These are phyloP conservation scores for Caenorhabditis macrosperma DNA, from an alignment of 2,888 invertebrate genomes.

Conservation along the genomic window DNA sequence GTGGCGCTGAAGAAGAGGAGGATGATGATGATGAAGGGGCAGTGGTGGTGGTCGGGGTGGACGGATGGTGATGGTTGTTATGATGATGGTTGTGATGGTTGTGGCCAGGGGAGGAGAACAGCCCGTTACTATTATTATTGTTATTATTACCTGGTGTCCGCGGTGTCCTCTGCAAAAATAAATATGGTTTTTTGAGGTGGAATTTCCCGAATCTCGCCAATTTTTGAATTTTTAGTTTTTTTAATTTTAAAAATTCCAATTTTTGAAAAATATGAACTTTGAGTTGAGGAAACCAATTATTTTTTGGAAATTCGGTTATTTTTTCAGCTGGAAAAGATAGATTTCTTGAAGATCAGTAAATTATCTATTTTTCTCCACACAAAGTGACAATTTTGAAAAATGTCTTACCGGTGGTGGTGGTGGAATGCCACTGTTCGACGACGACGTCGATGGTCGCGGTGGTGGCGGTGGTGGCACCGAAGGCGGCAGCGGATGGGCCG, in stretches of 20 bases:
- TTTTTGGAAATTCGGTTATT: not conserved
- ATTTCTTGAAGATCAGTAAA: no score
- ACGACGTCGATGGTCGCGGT: constrained; percentile 12
- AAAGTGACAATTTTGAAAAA: no score
- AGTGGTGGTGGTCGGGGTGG: not conserved
- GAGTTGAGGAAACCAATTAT: no score
- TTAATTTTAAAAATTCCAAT: not conserved
- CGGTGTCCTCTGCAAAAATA: constrained; percentile 15
- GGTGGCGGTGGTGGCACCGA: constrained; percentile 23
- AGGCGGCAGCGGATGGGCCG: not conserved
- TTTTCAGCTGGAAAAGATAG: no score
- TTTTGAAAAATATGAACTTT: no score
- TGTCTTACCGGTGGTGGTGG: constrained; percentile 19
- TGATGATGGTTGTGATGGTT: not conserved
- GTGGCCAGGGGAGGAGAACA: not conserved
- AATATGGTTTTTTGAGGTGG: not conserved
- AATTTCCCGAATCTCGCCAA: no score
- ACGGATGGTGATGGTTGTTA: not conserved
- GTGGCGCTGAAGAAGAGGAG: not conserved
- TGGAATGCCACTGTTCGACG: constrained; percentile 20
- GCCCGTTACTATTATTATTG: no score
- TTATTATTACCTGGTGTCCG: constrained; percentile 18
- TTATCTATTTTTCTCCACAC: no score
- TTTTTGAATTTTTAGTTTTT: no score
- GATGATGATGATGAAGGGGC: constrained; percentile 1